phyloP scores from a whole-genome alignment of 2,797 vertebrate species.

The Capromys pilorides region DNA sequence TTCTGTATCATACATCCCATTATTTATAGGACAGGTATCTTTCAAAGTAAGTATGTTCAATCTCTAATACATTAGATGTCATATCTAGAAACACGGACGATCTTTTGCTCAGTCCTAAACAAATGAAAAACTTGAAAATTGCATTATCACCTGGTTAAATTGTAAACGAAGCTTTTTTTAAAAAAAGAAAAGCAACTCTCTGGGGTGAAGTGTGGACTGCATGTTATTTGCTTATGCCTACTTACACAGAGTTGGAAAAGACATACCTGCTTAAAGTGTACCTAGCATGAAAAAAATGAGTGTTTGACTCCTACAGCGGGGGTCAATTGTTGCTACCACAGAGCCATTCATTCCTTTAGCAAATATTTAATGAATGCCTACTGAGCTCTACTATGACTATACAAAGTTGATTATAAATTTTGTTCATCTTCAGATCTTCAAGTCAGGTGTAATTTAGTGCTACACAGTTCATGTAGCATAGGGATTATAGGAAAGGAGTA shows the following conservation, averaged over 20 bases:
- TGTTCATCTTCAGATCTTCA: slow-evolving; percentile 18
- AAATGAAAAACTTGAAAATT: background rate
- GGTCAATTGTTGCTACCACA: background rate
- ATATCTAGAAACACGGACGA: background rate
- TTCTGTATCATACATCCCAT: background rate
- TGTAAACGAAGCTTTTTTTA: slow-evolving; percentile 15
- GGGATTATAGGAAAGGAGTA: background rate
- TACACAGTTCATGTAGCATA: background rate
- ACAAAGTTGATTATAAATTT: background rate
- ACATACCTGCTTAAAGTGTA: background rate
- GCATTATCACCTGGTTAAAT: slow-evolving; percentile 9
- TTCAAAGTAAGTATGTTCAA: background rate
- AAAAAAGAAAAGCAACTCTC: slow-evolving; percentile 36
- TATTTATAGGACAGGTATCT: background rate
- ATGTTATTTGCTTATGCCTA: slow-evolving; percentile 27
- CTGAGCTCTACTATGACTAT: background rate
- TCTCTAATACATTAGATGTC: background rate
- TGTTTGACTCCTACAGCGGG: background rate
- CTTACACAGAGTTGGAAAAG: slow-evolving; percentile 12
- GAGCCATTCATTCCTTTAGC: background rate
- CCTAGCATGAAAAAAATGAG: background rate
- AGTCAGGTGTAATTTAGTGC: slow-evolving; percentile 23
- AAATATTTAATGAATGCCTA: slow-evolving; percentile 15
- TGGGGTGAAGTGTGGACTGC: background rate
- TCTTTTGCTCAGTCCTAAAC: background rate